Evolutionary conservation across 2,888 invertebrate genomes (phyloP).

Genomic region (Scrobipalpa costella): DNA sequence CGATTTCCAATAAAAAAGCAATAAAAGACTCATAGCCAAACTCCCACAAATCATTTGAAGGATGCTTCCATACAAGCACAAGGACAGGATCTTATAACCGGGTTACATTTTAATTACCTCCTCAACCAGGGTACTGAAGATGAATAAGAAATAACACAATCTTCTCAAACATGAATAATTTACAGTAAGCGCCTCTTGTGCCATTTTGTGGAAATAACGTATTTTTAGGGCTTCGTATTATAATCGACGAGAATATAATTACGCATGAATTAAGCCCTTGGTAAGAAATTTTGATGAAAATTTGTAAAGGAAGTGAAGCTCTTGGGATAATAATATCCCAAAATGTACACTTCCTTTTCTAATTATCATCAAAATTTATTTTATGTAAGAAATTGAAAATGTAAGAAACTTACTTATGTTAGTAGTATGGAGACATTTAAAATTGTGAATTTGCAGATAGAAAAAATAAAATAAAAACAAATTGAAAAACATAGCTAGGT

Average conservation of each 20-base stretch:
- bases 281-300: no score
- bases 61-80: not conserved
- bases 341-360: no score
- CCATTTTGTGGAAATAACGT: not conserved
- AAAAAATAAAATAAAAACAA: no score
- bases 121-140: not conserved
- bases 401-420: no score
- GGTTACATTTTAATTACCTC: slow-evolving; percentile 17
- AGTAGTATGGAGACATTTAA: no score
- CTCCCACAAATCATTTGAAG: not conserved
- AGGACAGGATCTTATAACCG: not conserved
- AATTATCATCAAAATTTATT: no score
- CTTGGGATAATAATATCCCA: no score
- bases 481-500: no score
- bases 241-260: not conserved
- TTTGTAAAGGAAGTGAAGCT: no score
- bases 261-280: not conserved
- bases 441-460: no score
- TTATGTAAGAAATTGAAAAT: no score
- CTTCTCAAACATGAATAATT: slow-evolving; percentile 16
- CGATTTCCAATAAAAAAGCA: not conserved
- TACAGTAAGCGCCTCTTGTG: not conserved
- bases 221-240: not conserved
- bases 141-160: slow-evolving; percentile 17
- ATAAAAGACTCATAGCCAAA: not conserved